Base-by-base conservation (phyloP, 2,888 invertebrate species). In the Stegana nigrithorax region DNA sequence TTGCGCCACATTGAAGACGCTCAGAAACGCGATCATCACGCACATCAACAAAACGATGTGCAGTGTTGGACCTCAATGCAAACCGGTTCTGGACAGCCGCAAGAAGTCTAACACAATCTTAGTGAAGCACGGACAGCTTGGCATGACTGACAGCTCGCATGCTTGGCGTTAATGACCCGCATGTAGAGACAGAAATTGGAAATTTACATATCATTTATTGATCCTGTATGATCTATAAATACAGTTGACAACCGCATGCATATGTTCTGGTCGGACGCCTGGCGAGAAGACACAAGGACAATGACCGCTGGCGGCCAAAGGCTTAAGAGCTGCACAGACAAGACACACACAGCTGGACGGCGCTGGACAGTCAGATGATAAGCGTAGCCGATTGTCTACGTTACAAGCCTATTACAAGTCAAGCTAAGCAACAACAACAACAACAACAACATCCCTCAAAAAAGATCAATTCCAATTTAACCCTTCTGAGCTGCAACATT, bases 41-140 rank as follows among this genome's bases (percentile, higher is more conserved):
- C 64, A 66, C 67, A 69, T 51, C 42, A 63, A 60, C 32, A 64
- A 57, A 45, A 29, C 29, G n/a, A 42, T n/a, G 47, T 27, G 45
- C 26, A 39, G 39, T 42, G 42, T 42, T 17, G 42, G n/a, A 42
- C 6, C n/a, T n/a, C n/a, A n/a, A n/a, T 21, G 36, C 57, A 61
- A 82, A 81, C 81, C 81, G 83, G 81, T 81, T 82, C 74, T 79
- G 83, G 81, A 77, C 81, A 81, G 67, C 51, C 32, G 23, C 36
- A 32, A 17, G 10, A 10, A 4, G 17, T 19, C 14, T 3, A 44
- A 47, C 47, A 47, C 10, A 6, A 10, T 4, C 36, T 36, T 17
- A 32, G 17, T 10, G 2, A 32, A 4, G 53, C 12, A n/a, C 17
- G 25, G 56, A 42, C 42, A 44, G 44, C 26, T 36, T 12, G 39